These are phyloP conservation scores for Galagoides demidoff DNA, from an alignment of 2,797 vertebrate species.

Conservation along the genomic window DNA sequence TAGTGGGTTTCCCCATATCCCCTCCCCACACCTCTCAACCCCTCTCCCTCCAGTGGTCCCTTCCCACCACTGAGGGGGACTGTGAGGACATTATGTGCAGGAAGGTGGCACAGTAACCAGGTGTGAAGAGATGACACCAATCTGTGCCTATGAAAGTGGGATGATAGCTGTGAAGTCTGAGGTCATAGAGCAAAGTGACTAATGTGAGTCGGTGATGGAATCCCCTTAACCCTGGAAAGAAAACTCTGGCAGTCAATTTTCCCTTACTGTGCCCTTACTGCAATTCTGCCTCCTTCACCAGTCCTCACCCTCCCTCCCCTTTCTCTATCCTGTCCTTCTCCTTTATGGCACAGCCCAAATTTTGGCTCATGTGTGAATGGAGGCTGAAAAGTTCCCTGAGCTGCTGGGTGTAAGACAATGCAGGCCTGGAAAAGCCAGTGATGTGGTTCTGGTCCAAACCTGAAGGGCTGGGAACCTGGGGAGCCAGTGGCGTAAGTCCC, in stretches of 20 bases:
- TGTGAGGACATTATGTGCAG: background rate
- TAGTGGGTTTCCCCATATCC: background rate
- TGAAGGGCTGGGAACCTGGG: background rate
- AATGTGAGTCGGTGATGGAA: rapidly evolving
- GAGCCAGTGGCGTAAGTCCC: rapidly evolving
- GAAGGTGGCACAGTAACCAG: background rate
- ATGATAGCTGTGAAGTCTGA: background rate
- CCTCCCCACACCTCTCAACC: rapidly evolving
- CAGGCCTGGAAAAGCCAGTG: no score
- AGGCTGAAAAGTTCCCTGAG: no score
- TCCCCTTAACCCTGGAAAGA: background rate
- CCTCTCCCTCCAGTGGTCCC: background rate
- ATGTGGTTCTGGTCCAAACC: background rate
- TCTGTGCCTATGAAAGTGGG: background rate
- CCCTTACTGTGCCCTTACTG: no score
- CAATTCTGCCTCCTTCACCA: background rate
- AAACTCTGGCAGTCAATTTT: background rate
- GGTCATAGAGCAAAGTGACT: background rate
- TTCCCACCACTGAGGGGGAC: background rate
- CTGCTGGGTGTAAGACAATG: background rate
- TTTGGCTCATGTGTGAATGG: background rate
- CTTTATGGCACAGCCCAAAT: background rate
- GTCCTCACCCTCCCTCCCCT: rapidly evolving
- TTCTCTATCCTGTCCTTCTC: background rate
- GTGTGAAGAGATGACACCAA: background rate